These are phyloP conservation scores for Rhopilema esculentum DNA, from an alignment of 30 jellyfish, hydroid and myxozoan genomes.

Conservation along the genomic window DNA sequence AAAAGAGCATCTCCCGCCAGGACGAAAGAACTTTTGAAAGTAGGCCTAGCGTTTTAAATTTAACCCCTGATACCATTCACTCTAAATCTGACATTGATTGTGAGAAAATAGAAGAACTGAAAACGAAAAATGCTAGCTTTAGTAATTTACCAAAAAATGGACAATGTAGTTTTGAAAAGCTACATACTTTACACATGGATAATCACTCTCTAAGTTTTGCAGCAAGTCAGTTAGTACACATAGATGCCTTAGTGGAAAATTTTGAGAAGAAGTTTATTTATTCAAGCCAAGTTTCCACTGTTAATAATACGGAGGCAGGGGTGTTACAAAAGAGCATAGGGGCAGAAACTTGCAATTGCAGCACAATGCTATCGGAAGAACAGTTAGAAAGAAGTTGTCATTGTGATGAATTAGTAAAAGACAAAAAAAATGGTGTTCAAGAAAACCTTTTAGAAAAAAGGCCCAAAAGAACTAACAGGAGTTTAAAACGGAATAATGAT, in stretches of 20 bases:
- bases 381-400: not conserved
- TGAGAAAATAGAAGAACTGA: not conserved
- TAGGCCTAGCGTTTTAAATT: not conserved
- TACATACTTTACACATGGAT: not conserved
- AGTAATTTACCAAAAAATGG: not conserved
- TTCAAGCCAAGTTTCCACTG: not conserved
- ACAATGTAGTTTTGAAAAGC: not conserved
- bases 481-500: slow-evolving; percentile 17
- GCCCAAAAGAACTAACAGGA: slow-evolving; percentile 27
- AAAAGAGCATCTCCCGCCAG: not conserved
- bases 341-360: not conserved
- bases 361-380: not conserved
- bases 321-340: not conserved
- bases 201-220: not conserved
- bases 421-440: not conserved
- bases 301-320: slow-evolving; percentile 2
- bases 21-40: not conserved
- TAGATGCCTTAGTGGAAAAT: not conserved
- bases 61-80: not conserved
- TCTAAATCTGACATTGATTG: not conserved
- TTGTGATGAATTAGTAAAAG: not conserved
- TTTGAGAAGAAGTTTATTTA: not conserved
- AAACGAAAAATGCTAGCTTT: not conserved
- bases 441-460: slow-evolving; percentile 2
- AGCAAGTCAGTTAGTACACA: not conserved